These are phyloP conservation scores for Eilema griseolum DNA, from an alignment of 2,888 invertebrate species.

Conservation along the genomic window DNA sequence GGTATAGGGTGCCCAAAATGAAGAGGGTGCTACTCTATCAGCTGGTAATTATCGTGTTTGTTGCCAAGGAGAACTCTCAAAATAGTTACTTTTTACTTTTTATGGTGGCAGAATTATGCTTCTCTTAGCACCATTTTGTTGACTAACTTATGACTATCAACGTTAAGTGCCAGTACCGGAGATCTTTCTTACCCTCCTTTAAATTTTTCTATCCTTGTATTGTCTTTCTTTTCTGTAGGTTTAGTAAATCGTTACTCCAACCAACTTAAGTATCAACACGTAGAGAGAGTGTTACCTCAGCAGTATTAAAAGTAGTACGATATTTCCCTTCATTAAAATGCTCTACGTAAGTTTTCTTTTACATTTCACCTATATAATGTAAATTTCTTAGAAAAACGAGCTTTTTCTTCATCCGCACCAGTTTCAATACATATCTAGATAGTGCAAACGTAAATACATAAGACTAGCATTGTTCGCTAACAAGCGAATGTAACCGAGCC, in stretches of 20 bases:
- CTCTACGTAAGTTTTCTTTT: conserved; percentile 27
- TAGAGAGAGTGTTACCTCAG: not conserved
- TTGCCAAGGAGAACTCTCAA: conserved; percentile 13
- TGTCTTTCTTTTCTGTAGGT: not conserved
- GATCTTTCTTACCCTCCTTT: not conserved
- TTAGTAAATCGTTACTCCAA: not conserved
- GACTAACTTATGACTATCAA: not conserved
- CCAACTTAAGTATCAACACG: not conserved
- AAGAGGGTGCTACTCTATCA: conserved; percentile 4
- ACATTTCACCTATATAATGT: conserved; percentile 47
- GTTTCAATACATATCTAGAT: conserved; percentile 61
- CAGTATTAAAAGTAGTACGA: not conserved
- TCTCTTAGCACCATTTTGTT: not conserved
- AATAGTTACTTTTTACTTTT: not conserved
- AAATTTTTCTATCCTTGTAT: not conserved
- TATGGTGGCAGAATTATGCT: not conserved
- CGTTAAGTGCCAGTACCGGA: not conserved
- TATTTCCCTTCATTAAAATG: conserved; percentile 6
- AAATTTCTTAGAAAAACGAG: conserved; percentile 54
- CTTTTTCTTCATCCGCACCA: conserved; percentile 56
- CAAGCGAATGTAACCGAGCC: conserved; percentile 79
- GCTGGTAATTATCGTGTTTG: conserved; percentile 8
- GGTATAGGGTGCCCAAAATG: not conserved
- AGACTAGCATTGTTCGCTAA: conserved; percentile 76
- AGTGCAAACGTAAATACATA: conserved; percentile 59